Evolutionary conservation across 2,888 invertebrate genomes (phyloP).

Genomic region (Atherix ibis): DNA sequence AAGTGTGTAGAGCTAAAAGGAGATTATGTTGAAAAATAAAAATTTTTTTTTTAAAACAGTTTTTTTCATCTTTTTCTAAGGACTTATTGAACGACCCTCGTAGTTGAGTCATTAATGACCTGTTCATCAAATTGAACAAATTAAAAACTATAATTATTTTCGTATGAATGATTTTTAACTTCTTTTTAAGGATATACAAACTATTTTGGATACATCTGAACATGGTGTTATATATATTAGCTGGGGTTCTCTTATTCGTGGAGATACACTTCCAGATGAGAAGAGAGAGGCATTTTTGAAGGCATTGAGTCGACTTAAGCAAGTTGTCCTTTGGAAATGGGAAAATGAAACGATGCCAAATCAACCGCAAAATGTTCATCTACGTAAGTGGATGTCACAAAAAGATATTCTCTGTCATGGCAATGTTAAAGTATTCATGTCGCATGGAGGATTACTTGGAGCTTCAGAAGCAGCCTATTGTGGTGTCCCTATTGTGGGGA

Average conservation of each 20-base stretch:
- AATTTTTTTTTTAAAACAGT: too few relatives aligned
- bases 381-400: constrained; percentile 53
- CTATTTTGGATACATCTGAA: constrained; percentile 38
- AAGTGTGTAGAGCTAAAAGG: too few relatives aligned
- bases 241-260: constrained; percentile 50
- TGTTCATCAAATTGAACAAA: too few relatives aligned
- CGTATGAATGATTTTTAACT: constrained; percentile 5
- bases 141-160: too few relatives aligned
- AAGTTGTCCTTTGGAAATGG: constrained; percentile 51
- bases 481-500: constrained; percentile 44
- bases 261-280: constrained; percentile 37
- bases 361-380: constrained; percentile 42
- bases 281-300: constrained; percentile 39
- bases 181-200: constrained; percentile 34
- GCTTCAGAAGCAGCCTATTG: constrained; percentile 45
- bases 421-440: constrained; percentile 46
- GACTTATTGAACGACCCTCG: too few relatives aligned
- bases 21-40: too few relatives aligned
- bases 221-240: constrained; percentile 51
- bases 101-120: too few relatives aligned
- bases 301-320: constrained; percentile 36
- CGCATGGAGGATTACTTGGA: constrained; percentile 56
- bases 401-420: constrained; percentile 53
- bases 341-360: constrained; percentile 39
- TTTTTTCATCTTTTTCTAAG: too few relatives aligned